Evolutionary conservation across 2,113 vertebrate genomes (phyloP).

Genomic region (Cygnus buccinator): DNA sequence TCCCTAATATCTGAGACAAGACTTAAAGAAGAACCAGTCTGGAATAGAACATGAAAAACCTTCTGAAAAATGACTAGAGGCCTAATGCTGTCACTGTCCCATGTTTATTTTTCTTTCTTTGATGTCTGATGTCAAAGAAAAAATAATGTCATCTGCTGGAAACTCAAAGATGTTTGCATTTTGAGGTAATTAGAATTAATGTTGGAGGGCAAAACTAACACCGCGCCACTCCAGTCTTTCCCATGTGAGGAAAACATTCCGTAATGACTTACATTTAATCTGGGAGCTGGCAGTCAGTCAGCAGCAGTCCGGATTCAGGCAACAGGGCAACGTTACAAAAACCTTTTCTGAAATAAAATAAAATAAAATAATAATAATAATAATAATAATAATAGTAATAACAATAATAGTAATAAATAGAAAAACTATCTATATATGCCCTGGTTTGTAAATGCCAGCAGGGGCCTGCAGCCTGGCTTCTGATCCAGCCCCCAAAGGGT

Average conservation of each 20-base stretch:
- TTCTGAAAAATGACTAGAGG: constrained; percentile 79
- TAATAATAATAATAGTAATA: background rate
- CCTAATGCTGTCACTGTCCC: constrained; percentile 76
- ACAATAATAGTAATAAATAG: background rate
- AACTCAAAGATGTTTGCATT: constrained; percentile 79
- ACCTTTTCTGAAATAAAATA: constrained; percentile 36
- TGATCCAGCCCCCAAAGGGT: background rate
- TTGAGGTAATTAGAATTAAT: constrained; percentile 85
- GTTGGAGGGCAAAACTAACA: constrained; percentile 76
- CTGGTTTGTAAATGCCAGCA: constrained; percentile 8
- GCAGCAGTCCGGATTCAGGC: constrained; percentile 65
- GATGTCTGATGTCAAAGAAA: constrained; percentile 81
- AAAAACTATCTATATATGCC: background rate
- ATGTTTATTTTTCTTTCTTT: constrained; percentile 83
- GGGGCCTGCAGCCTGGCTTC: background rate
- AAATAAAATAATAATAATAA: background rate
- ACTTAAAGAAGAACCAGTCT: constrained; percentile 74
- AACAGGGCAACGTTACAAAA: constrained; percentile 65
- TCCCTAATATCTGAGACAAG: constrained; percentile 74
- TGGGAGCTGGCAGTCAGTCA: constrained; percentile 72
- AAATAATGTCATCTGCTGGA: constrained; percentile 82
- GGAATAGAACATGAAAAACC: constrained; percentile 76
- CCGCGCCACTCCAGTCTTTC: constrained; percentile 67
- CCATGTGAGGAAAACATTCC: constrained; percentile 78
- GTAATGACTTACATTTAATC: constrained; percentile 80